Evolutionary conservation across 1,140 invertebrate genomes (phyloP), one percentile per base, ranked within the genome.

Genomic region (Dreissena rostriformis): DNA sequence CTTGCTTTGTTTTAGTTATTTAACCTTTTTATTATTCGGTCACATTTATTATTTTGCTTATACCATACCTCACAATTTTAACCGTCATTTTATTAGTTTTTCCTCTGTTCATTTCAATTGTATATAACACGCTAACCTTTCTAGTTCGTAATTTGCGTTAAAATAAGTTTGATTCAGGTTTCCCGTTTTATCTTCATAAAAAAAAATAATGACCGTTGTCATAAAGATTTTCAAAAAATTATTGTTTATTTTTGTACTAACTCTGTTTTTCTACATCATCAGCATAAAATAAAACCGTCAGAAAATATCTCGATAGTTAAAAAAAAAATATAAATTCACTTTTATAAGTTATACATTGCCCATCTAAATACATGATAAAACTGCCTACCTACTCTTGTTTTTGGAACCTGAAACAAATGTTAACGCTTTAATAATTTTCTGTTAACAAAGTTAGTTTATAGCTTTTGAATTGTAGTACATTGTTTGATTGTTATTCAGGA

Each of bases 71-170:
- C 65, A 24, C 26, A 8, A 57, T 70, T 57, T 68, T 78, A 22
- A 68, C 39, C 52, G 51, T 68, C 49, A 19, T 67, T 78, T 29
- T 78, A 57, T 29, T 70, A 15, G 61, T 52, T 17, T 71, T 51
- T 70, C 26, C 63, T 52, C 1, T 68, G 24, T 57, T 24, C 19
- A 70, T 55, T 71, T 80, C 15, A 57, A 70, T 80, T 57, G 51
- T 29, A 28, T 55, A 39, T 70, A 39, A 29, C 52, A 26, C n/a
- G 15, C 29, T 72, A 72, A 73, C 39, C 55, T 63, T 0, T 81
- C 53, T 81, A 81, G 72, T 57, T 72, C 26, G n/a, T 17, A 22
- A 22, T 68, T 68, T 28, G 6, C 6, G 66, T 22, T 8, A 39
- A 39, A 39, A 39, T 39, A 39, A 39, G 39, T 39, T 39, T 8